These are phyloP conservation scores for Xenus cinereus DNA, from an alignment of 2,113 vertebrate genomes.

Conservation along the genomic window DNA sequence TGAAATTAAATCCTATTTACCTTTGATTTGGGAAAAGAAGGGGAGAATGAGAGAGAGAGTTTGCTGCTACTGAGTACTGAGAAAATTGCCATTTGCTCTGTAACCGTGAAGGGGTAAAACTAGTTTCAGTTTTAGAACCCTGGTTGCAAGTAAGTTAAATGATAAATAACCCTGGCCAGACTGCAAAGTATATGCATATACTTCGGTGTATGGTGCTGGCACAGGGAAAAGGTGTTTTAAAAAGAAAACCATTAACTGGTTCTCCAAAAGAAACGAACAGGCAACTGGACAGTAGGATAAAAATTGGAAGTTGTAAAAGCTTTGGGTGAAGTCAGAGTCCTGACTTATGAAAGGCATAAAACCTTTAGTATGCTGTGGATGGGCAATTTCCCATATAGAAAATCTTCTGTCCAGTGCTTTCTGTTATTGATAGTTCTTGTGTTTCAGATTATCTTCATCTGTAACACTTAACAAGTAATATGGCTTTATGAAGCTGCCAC, in stretches of 20 bases:
- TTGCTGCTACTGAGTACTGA: background rate
- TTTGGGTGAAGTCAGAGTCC: background rate
- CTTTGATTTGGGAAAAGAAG: background rate
- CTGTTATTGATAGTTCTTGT: background rate
- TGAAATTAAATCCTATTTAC: background rate
- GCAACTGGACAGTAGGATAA: background rate
- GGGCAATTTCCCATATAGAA: constrained; percentile 25
- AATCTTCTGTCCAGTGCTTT: background rate
- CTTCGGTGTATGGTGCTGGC: background rate
- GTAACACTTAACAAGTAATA: background rate
- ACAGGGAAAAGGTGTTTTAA: background rate
- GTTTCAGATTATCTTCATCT: constrained; percentile 24
- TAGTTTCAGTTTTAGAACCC: background rate
- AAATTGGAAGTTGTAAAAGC: constrained; percentile 17
- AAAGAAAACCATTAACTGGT: background rate
- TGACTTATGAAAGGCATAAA: constrained; percentile 59
- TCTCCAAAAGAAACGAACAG: background rate
- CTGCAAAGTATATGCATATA: background rate
- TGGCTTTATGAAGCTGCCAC: background rate
- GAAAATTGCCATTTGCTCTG: background rate
- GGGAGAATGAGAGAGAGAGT: background rate
- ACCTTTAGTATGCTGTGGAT: constrained; percentile 25
- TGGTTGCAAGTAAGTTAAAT: background rate
- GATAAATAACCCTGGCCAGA: background rate
- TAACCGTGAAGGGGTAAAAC: background rate